Percentiles rank a stretch among this genome's conserved stretches.
Conservation (phyloP, 2,113 vertebrate species). For the Indicator maculatus region DNA sequence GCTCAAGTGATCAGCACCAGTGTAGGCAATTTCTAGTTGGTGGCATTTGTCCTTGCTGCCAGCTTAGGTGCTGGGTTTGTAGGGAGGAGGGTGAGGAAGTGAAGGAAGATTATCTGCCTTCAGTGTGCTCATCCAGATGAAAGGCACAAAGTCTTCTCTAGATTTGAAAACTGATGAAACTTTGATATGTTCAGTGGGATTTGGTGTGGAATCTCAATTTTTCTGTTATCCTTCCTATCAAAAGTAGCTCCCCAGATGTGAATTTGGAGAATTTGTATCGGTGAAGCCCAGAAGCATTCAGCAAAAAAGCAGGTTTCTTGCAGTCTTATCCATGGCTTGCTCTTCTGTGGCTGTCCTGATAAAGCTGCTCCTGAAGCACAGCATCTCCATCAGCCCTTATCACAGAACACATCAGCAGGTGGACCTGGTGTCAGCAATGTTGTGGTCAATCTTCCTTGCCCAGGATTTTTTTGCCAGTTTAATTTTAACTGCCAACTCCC, state of each 20-base stretch:
- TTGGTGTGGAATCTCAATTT: background rate
- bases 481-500: slow-evolving; percentile 10
- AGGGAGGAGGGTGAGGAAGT: background rate
- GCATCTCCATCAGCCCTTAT: slow-evolving; percentile 12
- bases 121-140: background rate
- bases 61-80: background rate
- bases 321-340: background rate
- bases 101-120: background rate
- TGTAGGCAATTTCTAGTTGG: background rate
- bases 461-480: background rate
- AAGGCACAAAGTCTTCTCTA: background rate
- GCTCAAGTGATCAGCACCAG: background rate
- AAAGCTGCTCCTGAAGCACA: background rate
- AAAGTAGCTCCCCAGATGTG: background rate
- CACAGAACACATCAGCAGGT: fast-evolving
- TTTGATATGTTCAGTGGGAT: background rate
- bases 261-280: background rate
- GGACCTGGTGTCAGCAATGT: fast-evolving
- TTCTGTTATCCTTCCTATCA: background rate
- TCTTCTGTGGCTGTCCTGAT: background rate
- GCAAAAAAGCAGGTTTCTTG: background rate
- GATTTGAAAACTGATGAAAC: background rate
- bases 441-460: background rate
- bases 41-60: background rate
- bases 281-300: background rate